Evolutionary conservation across 2,888 invertebrate genomes (phyloP), one percentile per base, ranked within the genome.

Genomic region (Drosophila meridiana): DNA sequence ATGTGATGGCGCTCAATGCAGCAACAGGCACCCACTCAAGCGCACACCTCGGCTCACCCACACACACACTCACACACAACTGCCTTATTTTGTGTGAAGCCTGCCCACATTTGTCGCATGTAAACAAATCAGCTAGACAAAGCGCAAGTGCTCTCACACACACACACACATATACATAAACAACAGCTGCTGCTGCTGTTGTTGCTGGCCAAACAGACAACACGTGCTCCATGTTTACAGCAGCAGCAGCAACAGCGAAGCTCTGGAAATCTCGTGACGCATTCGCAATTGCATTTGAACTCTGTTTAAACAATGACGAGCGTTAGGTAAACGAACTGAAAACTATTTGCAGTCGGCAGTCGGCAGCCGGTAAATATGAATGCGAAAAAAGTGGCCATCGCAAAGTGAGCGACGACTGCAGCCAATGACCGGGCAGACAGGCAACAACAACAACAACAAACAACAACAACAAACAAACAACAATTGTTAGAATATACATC

Each of bases 271-370:
- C 88, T 83, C 83, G 85, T 85, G 88, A 88, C 86, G 83, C 82
- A 86, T 82, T 83, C 76, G 83, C 72, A 77, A 80, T 60, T 78
- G 75, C 78, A 80, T 64, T 73, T 86, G 83, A 86, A 77, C 83
- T 70, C 80, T 53, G 66, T 57, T 70, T 60, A 70, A 85, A 89
- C 89, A 87, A 87, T 89, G 85, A 65, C 68, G 69, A 53, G 47
- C 66, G 66, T 67, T 72, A 55, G 89, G 89, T 87, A 83, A 87
- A 89, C 73, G 89, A 89, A 85, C 87, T 85, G 76, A 64, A 75
- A 83, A 82, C 84, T 86, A 86, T 86, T 86, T 86, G 82, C 87
- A 82, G 82, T 55, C 52, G 61, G 82, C 87, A 82, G 82, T 55
- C 52, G 61, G 32, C 61, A 63, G 64, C 59, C 70, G 77, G 68